These are phyloP conservation scores for Phortica magna DNA, from an alignment of 2,888 invertebrate genomes.

Conservation along the genomic window DNA sequence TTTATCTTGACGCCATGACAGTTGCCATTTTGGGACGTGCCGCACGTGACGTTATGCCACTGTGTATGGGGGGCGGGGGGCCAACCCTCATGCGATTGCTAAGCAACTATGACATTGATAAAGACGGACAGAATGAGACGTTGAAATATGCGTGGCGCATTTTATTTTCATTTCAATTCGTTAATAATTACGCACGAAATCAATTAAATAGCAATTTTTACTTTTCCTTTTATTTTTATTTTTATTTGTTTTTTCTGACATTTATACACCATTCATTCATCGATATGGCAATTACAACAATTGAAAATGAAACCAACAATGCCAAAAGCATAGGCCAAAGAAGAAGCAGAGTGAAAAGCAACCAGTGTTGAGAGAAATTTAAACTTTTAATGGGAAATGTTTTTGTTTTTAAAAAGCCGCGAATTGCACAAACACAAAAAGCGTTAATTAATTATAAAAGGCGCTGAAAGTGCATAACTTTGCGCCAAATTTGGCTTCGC, in stretches of 20 bases:
- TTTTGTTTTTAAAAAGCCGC: no score
- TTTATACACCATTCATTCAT: background rate
- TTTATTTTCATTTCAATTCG: conserved; percentile 7
- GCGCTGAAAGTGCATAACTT: conserved; percentile 22
- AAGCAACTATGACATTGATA: no score
- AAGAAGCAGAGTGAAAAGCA: background rate
- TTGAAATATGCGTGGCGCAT: conserved; percentile 14
- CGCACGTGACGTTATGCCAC: background rate
- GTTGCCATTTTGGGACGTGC: no score
- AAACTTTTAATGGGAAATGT: background rate
- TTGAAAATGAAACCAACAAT: conserved; percentile 21
- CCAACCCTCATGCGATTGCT: no score
- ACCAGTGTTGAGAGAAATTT: background rate
- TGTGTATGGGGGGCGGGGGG: background rate
- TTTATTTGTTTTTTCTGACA: background rate
- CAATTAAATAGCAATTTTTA: conserved; percentile 17
- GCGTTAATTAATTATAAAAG: background rate
- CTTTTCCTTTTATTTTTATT: background rate
- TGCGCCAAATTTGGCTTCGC: background rate
- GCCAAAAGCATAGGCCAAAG: background rate
- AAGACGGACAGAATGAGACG: background rate
- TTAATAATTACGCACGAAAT: conserved; percentile 27
- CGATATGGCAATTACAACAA: conserved; percentile 11
- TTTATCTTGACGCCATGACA: no score
- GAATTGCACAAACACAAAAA: background rate